Conservation (phyloP, 2,888 invertebrate genomes). For the Philonicus albiceps region DNA sequence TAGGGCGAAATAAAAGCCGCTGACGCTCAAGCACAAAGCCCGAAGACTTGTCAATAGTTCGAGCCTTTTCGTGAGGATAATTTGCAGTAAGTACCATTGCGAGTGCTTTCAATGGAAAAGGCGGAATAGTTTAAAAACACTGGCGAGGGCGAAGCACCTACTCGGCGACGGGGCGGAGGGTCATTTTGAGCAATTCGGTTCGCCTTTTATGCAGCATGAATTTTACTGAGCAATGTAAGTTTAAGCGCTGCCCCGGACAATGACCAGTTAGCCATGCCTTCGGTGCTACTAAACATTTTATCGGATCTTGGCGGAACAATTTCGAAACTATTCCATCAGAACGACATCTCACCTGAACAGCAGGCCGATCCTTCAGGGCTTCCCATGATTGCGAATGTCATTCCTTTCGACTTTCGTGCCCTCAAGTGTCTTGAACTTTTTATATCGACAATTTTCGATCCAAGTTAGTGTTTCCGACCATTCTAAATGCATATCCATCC, state of each 20-base stretch:
- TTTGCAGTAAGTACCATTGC: slow-evolving; percentile 42
- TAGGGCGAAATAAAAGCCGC: slow-evolving; percentile 18
- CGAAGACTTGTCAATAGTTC: slow-evolving; percentile 44
- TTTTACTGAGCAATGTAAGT: neutral
- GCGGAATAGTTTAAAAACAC: slow-evolving; percentile 27
- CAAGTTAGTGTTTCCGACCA: slow-evolving; percentile 3
- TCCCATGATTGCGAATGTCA: slow-evolving; percentile 40
- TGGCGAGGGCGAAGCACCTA: neutral
- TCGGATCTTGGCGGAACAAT: slow-evolving; percentile 36
- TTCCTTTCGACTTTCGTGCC: neutral
- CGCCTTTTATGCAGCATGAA: slow-evolving; percentile 2
- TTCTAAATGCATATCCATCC: neutral
- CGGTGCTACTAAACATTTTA: slow-evolving; percentile 17
- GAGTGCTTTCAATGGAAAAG: slow-evolving; percentile 38
- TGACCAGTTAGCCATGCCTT: slow-evolving; percentile 33
- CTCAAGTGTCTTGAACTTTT: slow-evolving; percentile 25
- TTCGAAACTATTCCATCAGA: slow-evolving; percentile 15
- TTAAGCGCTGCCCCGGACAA: slow-evolving; percentile 27
- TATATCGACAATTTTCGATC: slow-evolving; percentile 5
- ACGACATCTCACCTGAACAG: neutral
- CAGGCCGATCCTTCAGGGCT: neutral
- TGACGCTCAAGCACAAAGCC: neutral
- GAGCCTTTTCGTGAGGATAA: slow-evolving; percentile 46
- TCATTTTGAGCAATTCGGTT: neutral
- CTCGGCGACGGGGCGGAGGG: neutral